A percentile compares a stretch with the other conserved stretches of the same genome.
phyloP scores from a whole-genome alignment of 2,113 vertebrate genomes.

The Chitala chitala region DNA sequence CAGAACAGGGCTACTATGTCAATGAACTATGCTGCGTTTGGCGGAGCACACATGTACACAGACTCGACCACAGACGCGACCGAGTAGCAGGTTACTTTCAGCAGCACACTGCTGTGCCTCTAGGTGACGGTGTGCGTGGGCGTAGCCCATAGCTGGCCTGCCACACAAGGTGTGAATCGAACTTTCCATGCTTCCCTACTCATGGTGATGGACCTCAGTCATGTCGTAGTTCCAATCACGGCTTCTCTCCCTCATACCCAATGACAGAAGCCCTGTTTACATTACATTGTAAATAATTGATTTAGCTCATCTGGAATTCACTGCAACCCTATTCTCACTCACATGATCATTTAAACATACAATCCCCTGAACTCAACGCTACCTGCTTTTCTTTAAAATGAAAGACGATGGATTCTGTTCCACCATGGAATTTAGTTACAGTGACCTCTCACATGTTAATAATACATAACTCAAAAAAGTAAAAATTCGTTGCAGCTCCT shows the following conservation, averaged over 20 bases:
- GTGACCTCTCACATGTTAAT: too few species aligned
- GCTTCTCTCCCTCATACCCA: neutral
- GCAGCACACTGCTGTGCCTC: too few species aligned
- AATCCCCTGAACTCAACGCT: neutral
- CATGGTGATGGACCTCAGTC: neutral
- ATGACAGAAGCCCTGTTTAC: neutral
- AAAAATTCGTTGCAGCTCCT: too few species aligned
- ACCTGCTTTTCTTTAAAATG: neutral
- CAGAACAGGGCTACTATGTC: neutral
- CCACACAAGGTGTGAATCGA: neutral
- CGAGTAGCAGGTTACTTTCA: too few species aligned
- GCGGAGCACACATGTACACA: neutral
- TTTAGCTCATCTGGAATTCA: neutral
- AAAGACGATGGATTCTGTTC: too few species aligned
- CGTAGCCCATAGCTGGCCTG: too few species aligned
- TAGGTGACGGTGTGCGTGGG: too few species aligned
- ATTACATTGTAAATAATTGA: conserved; percentile 3
- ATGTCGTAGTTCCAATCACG: neutral
- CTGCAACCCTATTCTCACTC: too few species aligned
- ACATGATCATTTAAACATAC: neutral
- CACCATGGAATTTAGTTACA: too few species aligned
- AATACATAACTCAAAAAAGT: too few species aligned
- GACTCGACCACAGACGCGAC: neutral
- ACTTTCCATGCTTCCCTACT: neutral
- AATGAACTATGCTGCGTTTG: neutral